Conservation (phyloP, 2,113 vertebrate genomes). For the Emberiza fucata region DNA sequence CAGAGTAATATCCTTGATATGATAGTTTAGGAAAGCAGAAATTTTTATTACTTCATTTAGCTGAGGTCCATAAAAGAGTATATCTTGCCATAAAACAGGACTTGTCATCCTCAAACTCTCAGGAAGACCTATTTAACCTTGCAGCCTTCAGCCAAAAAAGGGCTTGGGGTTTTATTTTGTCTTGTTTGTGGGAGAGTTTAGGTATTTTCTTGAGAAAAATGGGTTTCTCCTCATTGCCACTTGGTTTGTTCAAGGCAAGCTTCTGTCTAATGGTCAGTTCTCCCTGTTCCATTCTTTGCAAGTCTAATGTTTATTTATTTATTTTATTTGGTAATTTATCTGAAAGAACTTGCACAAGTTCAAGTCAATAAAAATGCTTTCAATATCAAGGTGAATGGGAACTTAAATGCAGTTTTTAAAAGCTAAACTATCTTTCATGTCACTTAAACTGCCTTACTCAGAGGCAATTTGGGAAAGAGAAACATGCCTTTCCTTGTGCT, state of each 20-base stretch:
- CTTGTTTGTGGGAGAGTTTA: neutral
- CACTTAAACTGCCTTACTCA: neutral
- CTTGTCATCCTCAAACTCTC: neutral
- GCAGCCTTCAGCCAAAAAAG: neutral
- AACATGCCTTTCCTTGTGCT: neutral
- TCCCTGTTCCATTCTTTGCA: neutral
- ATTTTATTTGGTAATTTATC: neutral
- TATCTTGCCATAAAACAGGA: neutral
- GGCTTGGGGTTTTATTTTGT: neutral
- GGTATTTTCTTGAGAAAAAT: neutral
- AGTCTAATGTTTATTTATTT: neutral
- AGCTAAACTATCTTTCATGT: neutral
- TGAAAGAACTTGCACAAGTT: neutral
- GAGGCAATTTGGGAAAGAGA: neutral
- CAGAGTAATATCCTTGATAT: neutral
- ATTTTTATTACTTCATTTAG: conserved; percentile 40
- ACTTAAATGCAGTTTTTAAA: neutral
- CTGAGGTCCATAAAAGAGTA: neutral
- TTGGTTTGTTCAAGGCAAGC: neutral
- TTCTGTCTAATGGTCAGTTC: neutral
- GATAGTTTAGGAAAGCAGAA: neutral
- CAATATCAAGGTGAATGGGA: neutral
- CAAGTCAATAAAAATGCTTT: neutral
- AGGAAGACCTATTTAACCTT: neutral
- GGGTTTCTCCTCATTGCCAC: neutral